Percentiles rank a stretch among this genome's conserved stretches.
Conservation (phyloP, 2,888 invertebrate genomes). For the Lycocerus yunnanus region DNA sequence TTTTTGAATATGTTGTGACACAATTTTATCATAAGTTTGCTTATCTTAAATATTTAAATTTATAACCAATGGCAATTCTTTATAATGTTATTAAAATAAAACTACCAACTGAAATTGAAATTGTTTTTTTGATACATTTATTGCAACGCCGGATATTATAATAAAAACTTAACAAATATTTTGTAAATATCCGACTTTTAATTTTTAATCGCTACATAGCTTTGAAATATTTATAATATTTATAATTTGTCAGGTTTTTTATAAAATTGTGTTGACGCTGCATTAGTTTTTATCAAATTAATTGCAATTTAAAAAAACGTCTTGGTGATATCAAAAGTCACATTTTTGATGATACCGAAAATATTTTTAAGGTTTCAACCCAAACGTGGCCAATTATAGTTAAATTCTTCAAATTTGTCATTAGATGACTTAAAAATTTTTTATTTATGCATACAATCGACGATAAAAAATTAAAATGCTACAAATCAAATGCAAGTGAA, state of each 20-base stretch:
- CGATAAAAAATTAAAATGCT: no score
- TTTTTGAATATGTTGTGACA: no score
- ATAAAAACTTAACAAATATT: background rate
- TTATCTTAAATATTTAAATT: background rate
- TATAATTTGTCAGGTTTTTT: background rate
- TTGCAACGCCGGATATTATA: background rate
- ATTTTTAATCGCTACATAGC: background rate
- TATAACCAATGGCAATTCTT: background rate
- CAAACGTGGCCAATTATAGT: background rate
- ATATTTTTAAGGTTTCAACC: background rate
- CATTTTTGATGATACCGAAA: background rate
- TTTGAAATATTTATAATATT: background rate
- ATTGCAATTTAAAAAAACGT: background rate
- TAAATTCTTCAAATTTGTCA: background rate
- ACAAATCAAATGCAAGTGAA: no score
- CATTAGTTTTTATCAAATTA: background rate
- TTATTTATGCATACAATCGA: background rate
- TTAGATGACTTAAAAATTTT: background rate
- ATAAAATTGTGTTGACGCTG: background rate
- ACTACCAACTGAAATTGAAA: background rate
- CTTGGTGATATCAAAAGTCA: background rate
- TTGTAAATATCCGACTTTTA: background rate
- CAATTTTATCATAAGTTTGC: background rate
- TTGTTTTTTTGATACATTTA: background rate
- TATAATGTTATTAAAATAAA: background rate